Evolutionary conservation across 2,888 invertebrate genomes (phyloP), one percentile per base, ranked within the genome.

Genomic region (Achlya flavicornis): DNA sequence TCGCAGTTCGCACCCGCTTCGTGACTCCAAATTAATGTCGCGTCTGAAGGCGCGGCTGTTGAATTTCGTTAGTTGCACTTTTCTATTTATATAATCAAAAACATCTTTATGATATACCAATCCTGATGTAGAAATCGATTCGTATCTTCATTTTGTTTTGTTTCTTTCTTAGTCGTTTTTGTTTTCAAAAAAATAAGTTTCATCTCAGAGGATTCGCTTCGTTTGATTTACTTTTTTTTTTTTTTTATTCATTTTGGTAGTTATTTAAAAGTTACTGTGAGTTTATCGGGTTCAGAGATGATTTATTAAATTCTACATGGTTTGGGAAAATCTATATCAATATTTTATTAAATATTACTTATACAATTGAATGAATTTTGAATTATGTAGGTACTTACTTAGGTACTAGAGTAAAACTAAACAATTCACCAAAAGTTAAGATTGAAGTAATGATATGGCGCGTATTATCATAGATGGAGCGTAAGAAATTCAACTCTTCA

Each of bases 1-100:
- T 90, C 89, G 86, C 85, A 79, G 84, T 89, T 90, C 89, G 86
- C 85, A 79, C 84, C 80, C 82, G 78, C 81, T 83, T 77, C 87
- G 84, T 85, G 86, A 84, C 86, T 85, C 71, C 79, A 84, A 88
- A 89, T 91, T 88, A 90, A 87, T 86, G 84, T 74, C 78, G 71
- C 81, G 72, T 84, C 87, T 88, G 84, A 82, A 65, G 62, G 61
- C 66, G 73, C 66, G 64, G 64, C 66, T 67, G 65, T 61, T 69
- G 63, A 66, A 35, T 64, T 72, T 61, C 26, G 41, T 12, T 41
- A 41, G 41, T 41, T 41, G 65, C 62, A 66, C 64, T 66, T 70
- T 62, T 68, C 64, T 65, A 67, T n/a, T n/a, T n/a, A n/a, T n/a
- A n/a, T n/a, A n/a, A n/a, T n/a, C n/a, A n/a, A n/a, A n/a, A n/a